These are phyloP conservation scores for Caenorhabditis virilis DNA, from an alignment of 2,888 invertebrate genomes.

Conservation along the genomic window DNA sequence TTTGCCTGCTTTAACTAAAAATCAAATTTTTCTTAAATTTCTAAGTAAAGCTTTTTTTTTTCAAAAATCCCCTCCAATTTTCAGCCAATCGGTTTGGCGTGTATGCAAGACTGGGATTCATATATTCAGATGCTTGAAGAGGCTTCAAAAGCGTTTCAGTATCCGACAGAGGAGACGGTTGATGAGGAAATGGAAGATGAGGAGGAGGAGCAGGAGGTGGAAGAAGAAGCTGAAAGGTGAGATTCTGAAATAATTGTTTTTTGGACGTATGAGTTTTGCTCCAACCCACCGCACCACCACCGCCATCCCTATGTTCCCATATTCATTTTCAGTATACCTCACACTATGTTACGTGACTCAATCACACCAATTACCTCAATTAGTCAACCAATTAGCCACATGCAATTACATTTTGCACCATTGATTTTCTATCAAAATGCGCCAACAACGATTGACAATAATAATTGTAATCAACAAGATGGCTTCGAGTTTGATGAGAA, in stretches of 20 bases:
- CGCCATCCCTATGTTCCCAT: too few species aligned
- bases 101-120: constrained; percentile 67
- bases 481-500: too few species aligned
- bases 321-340: too few species aligned
- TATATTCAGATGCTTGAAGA: constrained; percentile 65
- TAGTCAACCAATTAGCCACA: too few species aligned
- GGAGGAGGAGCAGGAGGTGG: constrained; percentile 6
- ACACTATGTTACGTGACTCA: too few species aligned
- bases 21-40: too few species aligned
- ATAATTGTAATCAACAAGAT: constrained; percentile 6
- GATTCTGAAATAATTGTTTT: not conserved
- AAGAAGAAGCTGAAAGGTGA: constrained; percentile 27
- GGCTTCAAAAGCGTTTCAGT: constrained; percentile 25
- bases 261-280: too few species aligned
- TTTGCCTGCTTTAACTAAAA: not conserved
- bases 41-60: too few species aligned
- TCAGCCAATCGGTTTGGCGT: constrained; percentile 64
- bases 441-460: constrained; percentile 13
- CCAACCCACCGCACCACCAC: too few species aligned
- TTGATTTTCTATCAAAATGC: constrained; percentile 15
- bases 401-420: constrained; percentile 30
- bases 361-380: too few species aligned
- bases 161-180: constrained; percentile 21
- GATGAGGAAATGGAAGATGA: constrained; percentile 13
- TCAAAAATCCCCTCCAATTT: too few species aligned